Evolutionary conservation across 2,797 vertebrate genomes (phyloP), one percentile per base, ranked within the genome.

Genomic region (Danio choprae): DNA sequence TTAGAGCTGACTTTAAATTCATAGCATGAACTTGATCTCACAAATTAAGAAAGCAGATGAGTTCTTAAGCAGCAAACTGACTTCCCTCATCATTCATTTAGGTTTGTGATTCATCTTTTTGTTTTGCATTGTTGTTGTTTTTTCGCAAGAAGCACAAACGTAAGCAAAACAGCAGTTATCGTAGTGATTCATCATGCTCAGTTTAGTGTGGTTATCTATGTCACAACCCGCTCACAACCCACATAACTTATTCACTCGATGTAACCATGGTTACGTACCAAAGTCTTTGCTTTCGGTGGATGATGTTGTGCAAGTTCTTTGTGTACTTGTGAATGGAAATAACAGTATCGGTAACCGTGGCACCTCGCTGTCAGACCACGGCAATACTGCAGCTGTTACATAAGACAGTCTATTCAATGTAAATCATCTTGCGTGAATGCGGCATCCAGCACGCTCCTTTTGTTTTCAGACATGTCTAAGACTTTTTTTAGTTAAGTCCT

Each of bases 191-290:
- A 73, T 9, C 51, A 6, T 62, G 43, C 36, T 74, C 43, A 50
- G 44, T 69, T 74, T 70, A 64, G 38, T 50, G 63, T 74, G 50
- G 20, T 65, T 36, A 20, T 51, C 41, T 72, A 20, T 75, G 62
- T 7, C 63, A 15, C 65, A 83, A 74, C 55, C 55, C 58, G 74
- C 59, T 69, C 63, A 65, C 74, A 83, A 65, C 64, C 74, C 74
- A 75, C 80, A 41, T 83, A 77, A 81, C 84, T 62, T 79, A 36
- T 55, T 74, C 80, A 11, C 40, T 83, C n/a, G 4, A 20, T 62
- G 86, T 86, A 85, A 86, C 87, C 85, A 87, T 87, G 87, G 87
- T 84, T 81, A 88, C 86, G 15, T 82, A n/a, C 44, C 7, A 36
- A 56, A 81, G 71, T 77, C 43, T 81, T 80, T 60, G 22, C 71